Base-by-base conservation (phyloP, 2,888 invertebrate genomes). In the Tanypteryx hageni region DNA sequence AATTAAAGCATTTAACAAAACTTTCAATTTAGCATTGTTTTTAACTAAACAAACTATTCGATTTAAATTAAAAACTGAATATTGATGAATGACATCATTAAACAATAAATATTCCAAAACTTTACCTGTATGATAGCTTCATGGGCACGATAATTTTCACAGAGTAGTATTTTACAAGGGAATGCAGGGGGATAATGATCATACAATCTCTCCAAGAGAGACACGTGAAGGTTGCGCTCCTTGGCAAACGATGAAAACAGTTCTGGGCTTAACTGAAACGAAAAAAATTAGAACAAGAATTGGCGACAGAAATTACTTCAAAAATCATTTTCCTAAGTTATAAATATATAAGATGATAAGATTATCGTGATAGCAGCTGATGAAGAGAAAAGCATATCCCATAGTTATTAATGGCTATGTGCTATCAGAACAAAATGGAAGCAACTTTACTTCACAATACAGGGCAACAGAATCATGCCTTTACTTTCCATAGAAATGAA, bases 121-220 rank as follows among this genome's bases (percentile, higher is more conserved):
- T 92, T 92, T 94, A 95, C 95, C 94, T 97, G 96, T 31, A 98
- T 97, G 93, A 98, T 98, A 59, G 97, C 97, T 94, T 97, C 96
- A 95, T 98, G 98, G 0, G 98, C 97, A 86, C 98, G 96, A 94
- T 98, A 98, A 94, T 98, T 98, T 94, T 98, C 97, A 94, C 97
- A 97, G 0, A 98, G 95, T 93, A 98, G 95, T 93, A 98, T 97
- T 95, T 97, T 97, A 94, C 97, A 98, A 0, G 97, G 97, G 94
- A 97, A 97, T 93, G 96, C 96, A 5, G 96, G 95, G 0, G 97
- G 97, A 94, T 98, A 98, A 92, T 97, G 96, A 94, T 97, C 97
- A 94, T 97, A 97, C 14, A 98, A 95, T 61, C 98, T 95, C 94
- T 98, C 98, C 92, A 98, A 94, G 31, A 98, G 95, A 10, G 98